Base-by-base conservation (phyloP, 2,888 invertebrate genomes). In the Phengaris arion region DNA sequence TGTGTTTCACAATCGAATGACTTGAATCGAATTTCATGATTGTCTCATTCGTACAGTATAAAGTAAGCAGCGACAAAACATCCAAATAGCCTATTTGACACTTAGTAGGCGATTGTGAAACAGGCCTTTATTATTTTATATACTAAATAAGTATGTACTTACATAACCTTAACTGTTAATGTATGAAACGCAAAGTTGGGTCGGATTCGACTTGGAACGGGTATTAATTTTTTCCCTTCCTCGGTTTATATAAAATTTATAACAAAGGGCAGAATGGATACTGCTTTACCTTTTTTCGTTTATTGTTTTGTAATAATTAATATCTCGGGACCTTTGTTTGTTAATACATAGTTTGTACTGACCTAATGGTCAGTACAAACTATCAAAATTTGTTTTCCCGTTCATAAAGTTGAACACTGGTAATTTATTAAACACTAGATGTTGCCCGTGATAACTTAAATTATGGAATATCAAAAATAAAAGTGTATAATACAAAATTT, bases 161-260 rank as follows among this genome's bases (percentile, higher is more conserved):
- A 64, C 12, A 64, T 22, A 64, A 69, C 52, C 51, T 35, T 72
- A 72, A 54, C 35, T 72, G 54, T 45, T 54, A 35, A 72, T 72
- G 54, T 35, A 72, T 35, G 72, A 54, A 54, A 70, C 8, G 72
- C 54, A 54, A 72, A 72, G 51, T 54, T 51, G 72, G 72, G 72
- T 72, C 22, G 72, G 72, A 54, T 72, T 52, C 72, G 35, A 52
- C 72, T 54, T 72, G 35, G 72, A 52, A 35, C 54, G 54, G 15
- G 35, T 52, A 54, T 72, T 72, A 35, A 70, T 52, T 72, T 72
- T 72, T 72, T 72, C 72, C 72, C 51, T 51, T 54, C 35, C 72
- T 54, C 72, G 54, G 72, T 72, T 72, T 72, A 72, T 72, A 35
- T 54, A 22, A 72, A 72, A 54, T 54, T 72, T 72, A 70, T 70